A percentile compares a stretch with the other conserved stretches of the same genome.
phyloP scores from a whole-genome alignment of 2,888 invertebrate species.

The Orthonevra nobilis region DNA sequence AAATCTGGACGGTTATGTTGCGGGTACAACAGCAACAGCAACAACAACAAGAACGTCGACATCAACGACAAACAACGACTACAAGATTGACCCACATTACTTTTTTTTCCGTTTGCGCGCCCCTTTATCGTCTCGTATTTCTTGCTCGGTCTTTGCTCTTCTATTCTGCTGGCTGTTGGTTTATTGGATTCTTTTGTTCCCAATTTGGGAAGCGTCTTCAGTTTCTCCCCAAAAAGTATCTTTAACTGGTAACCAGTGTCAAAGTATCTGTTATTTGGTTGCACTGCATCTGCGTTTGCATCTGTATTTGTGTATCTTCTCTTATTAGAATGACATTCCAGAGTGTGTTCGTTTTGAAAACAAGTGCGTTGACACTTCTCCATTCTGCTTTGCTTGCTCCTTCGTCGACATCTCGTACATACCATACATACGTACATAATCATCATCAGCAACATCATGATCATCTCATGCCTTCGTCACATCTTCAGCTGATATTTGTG shows the following conservation, averaged over 20 bases:
- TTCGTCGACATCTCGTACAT: not conserved
- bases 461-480: slow-evolving; percentile 59
- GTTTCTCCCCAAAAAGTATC: slow-evolving; percentile 37
- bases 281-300: slow-evolving; percentile 2
- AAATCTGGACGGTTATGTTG: not conserved
- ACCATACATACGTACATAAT: no score
- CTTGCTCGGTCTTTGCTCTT: slow-evolving; percentile 18
- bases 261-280: not conserved
- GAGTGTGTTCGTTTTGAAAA: slow-evolving; percentile 70
- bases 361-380: slow-evolving; percentile 79
- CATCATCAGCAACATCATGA: slow-evolving; percentile 7
- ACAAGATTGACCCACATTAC: slow-evolving; percentile 77
- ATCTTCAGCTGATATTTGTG: slow-evolving; percentile 66
- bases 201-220: slow-evolving; percentile 62
- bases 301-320: slow-evolving; percentile 14
- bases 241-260: slow-evolving; percentile 17
- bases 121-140: slow-evolving; percentile 47
- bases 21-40: no score
- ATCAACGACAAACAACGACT: slow-evolving; percentile 56
- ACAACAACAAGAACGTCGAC: no score
- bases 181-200: slow-evolving; percentile 52
- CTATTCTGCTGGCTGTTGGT: slow-evolving; percentile 7
- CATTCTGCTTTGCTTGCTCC: slow-evolving; percentile 21
- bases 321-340: slow-evolving; percentile 63
- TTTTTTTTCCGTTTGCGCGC: slow-evolving; percentile 66